Evolutionary conservation across 1,140 invertebrate genomes (phyloP), one percentile per base, ranked within the genome.

Genomic region (Augochlora pura): DNA sequence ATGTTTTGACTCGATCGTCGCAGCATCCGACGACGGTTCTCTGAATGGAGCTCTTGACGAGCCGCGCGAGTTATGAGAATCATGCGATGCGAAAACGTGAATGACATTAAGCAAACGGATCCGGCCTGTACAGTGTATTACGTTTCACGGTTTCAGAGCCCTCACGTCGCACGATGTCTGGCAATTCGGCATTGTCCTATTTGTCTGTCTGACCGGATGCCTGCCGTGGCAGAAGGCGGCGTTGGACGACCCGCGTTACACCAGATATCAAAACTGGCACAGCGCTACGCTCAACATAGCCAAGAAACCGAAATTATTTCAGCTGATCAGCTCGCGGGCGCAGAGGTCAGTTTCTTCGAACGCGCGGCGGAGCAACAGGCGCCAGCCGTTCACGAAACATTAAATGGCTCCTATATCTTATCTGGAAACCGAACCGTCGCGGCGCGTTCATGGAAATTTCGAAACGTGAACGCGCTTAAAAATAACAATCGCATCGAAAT

Each of bases 141-240:
- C 46, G 62, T 66, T 65, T 71, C 63, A 21, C 69, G 74, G 86
- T 93, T 95, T 87, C 93, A 97, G 96, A 92, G 97, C 98, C 27
- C 94, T 96, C 89, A 96, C 96, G 74, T 96, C 95, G 60, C 97
- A 98, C 87, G 98, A 99, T 92, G 96, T 98, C 71, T 99, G 98
- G 98, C 98, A 98, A 91, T 97, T 98, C 91, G 98, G 96, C n/a
- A 97, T 99, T 87, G 96, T 99, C 76, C 94, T 99, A 87, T 98
- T 98, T 91, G 97, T 98, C 64, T 98, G 97, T 92, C 93, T 99
- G 59, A 98, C 98, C 18, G 98, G 98, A 32, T 98, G 97, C 92
- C 95, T 99, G 87, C 98, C 98, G 23, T 99, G 98, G 98, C 98
- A 99, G 91, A 98, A 98, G 91, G 98, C 98, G 18, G 96, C 96